Conservation (phyloP, 2,888 invertebrate genomes). For the Cryptocheilus praepositus region DNA sequence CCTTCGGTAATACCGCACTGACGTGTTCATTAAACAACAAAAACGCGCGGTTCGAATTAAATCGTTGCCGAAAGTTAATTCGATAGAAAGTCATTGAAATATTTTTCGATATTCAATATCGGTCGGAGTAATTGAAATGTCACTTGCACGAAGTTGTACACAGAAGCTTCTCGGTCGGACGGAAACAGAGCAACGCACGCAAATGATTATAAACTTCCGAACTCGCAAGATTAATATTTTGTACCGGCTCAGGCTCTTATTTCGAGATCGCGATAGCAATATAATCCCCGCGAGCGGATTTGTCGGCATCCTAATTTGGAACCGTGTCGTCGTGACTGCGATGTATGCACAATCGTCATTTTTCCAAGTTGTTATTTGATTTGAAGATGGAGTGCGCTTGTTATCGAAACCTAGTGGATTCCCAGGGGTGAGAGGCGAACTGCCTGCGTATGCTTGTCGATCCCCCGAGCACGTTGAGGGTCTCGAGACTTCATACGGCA, state of each 20-base stretch:
- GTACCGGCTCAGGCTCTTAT: slow-evolving; percentile 2
- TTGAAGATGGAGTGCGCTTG: background rate
- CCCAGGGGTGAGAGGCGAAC: background rate
- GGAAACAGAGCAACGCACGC: background rate
- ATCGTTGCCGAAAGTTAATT: too few relatives aligned
- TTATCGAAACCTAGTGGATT: background rate
- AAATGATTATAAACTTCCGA: background rate
- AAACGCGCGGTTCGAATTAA: too few relatives aligned
- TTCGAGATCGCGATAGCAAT: background rate
- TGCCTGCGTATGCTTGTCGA: background rate
- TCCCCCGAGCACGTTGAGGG: slow-evolving; percentile 6
- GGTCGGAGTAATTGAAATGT: too few relatives aligned
- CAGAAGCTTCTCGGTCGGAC: too few relatives aligned
- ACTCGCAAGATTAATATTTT: background rate
- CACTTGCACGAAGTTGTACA: background rate
- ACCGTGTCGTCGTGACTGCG: too few relatives aligned
- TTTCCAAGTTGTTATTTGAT: too few relatives aligned
- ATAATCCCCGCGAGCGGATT: background rate
- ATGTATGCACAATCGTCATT: too few relatives aligned
- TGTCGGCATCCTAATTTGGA: too few relatives aligned
- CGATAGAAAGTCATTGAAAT: too few relatives aligned
- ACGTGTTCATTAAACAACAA: too few relatives aligned
- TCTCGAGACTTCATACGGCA: slow-evolving; percentile 22
- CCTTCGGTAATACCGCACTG: too few relatives aligned
- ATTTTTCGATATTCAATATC: too few relatives aligned